phyloP scores from a whole-genome alignment of 2,113 vertebrate genomes.

The Tetrao urogallus region DNA sequence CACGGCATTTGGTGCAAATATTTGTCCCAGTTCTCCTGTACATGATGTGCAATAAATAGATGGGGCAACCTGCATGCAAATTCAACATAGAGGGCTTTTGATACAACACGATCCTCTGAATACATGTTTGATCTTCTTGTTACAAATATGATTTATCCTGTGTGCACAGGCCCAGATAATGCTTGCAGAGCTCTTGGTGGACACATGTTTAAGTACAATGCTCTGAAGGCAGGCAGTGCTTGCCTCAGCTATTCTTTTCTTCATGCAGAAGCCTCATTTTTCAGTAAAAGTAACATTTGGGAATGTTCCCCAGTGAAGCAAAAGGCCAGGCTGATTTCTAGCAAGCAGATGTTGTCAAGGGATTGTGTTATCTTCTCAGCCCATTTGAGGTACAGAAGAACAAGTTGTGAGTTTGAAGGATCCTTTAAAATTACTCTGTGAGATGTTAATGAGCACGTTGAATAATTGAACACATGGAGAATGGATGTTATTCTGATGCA shows the following conservation, averaged over 20 bases:
- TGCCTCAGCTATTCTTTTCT: background rate
- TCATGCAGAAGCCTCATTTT: background rate
- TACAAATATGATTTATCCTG: background rate
- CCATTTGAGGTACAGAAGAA: background rate
- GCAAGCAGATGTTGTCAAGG: background rate
- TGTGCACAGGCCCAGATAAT: background rate
- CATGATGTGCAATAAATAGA: background rate
- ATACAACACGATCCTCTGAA: background rate
- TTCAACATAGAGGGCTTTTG: background rate
- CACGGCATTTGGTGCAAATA: background rate
- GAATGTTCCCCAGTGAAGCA: background rate
- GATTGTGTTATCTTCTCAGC: background rate
- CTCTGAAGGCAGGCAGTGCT: background rate
- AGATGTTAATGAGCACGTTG: background rate
- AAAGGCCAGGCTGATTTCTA: background rate
- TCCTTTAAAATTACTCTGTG: background rate
- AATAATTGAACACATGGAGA: background rate
- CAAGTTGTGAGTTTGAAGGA: background rate
- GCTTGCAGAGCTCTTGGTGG: background rate
- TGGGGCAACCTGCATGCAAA: background rate
- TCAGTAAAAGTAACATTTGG: background rate
- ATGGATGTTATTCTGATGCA: background rate
- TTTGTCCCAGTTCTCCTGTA: background rate
- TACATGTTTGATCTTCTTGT: background rate
- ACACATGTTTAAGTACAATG: fast-evolving